A percentile compares a stretch with the other conserved stretches of the same genome.
Conservation (phyloP, 2,113 vertebrate genomes). For the Diadophis punctatus region DNA sequence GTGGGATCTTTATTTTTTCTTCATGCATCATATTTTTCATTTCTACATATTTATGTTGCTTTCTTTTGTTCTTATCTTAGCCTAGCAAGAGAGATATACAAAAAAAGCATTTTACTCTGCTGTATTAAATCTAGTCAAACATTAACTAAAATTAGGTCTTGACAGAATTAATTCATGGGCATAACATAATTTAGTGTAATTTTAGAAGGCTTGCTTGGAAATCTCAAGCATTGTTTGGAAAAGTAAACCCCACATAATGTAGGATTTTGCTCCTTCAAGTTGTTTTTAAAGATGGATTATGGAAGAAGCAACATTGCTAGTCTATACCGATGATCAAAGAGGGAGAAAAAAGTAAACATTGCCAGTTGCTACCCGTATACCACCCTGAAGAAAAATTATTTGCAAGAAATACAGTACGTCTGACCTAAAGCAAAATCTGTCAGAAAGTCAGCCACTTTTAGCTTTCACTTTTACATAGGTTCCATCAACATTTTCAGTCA, state of each 20-base stretch:
- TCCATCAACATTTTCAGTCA: background rate
- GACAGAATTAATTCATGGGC: background rate
- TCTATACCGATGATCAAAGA: background rate
- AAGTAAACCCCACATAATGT: background rate
- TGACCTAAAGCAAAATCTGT: background rate
- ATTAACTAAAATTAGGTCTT: slow-evolving; percentile 54
- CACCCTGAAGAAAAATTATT: background rate
- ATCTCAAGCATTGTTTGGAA: background rate
- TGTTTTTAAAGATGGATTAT: background rate
- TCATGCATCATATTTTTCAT: background rate
- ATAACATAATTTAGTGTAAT: background rate
- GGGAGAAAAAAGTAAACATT: too few relatives aligned
- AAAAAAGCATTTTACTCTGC: background rate
- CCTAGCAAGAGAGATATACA: background rate
- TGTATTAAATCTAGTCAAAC: slow-evolving; percentile 1
- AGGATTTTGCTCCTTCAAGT: background rate
- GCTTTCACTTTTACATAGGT: too few relatives aligned
- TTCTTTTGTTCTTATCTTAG: background rate
- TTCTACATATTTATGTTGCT: background rate
- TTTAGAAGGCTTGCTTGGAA: background rate
- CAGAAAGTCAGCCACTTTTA: background rate
- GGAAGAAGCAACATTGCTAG: background rate
- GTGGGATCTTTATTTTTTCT: background rate
- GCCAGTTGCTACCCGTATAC: background rate
- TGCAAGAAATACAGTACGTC: background rate